Evolutionary conservation across 2,113 vertebrate genomes (phyloP).

Genomic region (Paracanthobrama guichenoti): DNA sequence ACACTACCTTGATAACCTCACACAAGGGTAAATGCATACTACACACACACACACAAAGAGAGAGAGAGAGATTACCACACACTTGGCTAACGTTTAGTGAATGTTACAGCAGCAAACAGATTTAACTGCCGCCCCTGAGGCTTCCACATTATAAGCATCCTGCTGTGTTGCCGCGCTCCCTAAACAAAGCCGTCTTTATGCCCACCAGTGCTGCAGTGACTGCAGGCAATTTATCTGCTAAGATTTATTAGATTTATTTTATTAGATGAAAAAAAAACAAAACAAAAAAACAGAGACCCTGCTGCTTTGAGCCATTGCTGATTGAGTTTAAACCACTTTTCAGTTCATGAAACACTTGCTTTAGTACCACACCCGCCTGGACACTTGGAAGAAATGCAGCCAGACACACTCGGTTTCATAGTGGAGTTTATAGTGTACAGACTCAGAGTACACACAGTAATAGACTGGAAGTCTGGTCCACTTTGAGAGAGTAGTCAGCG

Average conservation of each 20-base stretch:
- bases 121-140: neutral
- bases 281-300: slow-evolving; percentile 12
- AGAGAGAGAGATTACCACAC: neutral
- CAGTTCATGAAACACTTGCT: neutral
- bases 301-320: slow-evolving; percentile 19
- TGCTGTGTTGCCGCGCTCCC: neutral
- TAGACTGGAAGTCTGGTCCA: neutral
- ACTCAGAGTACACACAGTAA: neutral
- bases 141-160: slow-evolving; percentile 14
- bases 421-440: neutral
- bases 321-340: neutral
- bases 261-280: neutral
- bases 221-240: slow-evolving; percentile 34
- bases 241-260: slow-evolving; percentile 35
- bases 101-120: slow-evolving; percentile 3
- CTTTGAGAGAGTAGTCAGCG: neutral
- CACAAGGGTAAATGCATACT: neutral
- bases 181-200: slow-evolving; percentile 15
- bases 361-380: neutral
- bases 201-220: slow-evolving; percentile 44
- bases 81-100: slow-evolving; percentile 2
- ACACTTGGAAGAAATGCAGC: neutral
- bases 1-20: neutral
- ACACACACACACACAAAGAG: neutral
- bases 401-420: neutral